phyloP scores from a whole-genome alignment of 2,113 vertebrate species.

The Cyprinus carpio region DNA sequence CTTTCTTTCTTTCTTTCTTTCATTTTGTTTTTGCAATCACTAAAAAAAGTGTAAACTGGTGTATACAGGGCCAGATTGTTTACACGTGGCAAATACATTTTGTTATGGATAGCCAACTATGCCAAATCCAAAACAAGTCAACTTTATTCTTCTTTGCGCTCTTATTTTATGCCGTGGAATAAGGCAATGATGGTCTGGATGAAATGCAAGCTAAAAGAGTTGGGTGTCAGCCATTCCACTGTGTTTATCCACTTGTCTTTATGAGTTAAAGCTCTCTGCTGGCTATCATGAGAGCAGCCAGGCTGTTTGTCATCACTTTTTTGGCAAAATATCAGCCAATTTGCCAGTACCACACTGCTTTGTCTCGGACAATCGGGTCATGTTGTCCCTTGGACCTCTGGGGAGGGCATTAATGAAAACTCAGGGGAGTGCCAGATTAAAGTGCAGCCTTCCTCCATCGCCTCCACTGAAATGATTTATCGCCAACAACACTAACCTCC shows the following conservation, averaged over 20 bases:
- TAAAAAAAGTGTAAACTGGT: neutral
- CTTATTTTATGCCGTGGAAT: neutral
- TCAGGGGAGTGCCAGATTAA: constrained; percentile 33
- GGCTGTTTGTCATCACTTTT: constrained; percentile 47
- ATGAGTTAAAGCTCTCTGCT: constrained; percentile 20
- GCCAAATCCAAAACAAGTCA: constrained; percentile 15
- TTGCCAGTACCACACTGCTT: constrained; percentile 23
- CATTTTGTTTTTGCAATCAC: neutral
- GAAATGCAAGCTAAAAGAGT: neutral
- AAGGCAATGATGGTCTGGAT: neutral
- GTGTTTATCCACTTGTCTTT: constrained; percentile 34
- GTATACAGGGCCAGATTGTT: neutral
- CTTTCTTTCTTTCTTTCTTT: too few relatives aligned
- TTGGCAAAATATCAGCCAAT: constrained; percentile 43
- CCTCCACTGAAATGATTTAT: constrained; percentile 55
- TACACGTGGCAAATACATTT: neutral
- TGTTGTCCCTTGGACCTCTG: constrained; percentile 41
- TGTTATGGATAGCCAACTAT: neutral
- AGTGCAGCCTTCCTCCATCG: constrained; percentile 36
- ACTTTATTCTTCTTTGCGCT: neutral
- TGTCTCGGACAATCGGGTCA: constrained; percentile 33
- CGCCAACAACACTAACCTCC: constrained; percentile 30
- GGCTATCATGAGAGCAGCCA: constrained; percentile 3
- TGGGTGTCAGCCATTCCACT: constrained; percentile 32
- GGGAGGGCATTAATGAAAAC: constrained; percentile 49